Base-by-base conservation (phyloP, 2,797 vertebrate species). In the Xenopus petersii region DNA sequence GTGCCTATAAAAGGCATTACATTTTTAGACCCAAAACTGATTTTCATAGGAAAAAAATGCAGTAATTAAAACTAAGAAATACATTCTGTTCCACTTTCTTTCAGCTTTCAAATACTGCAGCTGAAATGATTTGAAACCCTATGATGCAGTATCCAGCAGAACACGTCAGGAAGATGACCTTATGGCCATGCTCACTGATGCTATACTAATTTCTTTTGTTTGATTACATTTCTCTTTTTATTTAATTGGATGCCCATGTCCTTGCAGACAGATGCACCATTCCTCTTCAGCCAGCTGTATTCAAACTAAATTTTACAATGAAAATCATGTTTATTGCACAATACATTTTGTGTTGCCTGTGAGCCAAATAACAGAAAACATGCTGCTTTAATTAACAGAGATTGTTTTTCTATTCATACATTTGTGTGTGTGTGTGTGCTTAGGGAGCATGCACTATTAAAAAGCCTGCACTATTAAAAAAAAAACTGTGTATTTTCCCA, bases 161-260 rank as follows among this genome's bases (percentile, higher is more conserved):
- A 72, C 17, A 47, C 48, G 33, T 72, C 69, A 67, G 58, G 48
- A 72, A 72, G 61, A 47, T 63, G 75, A 72, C 75, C 64, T 67
- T 71, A 64, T 67, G 70, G 58, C 67, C 36, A 21, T 67, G 64
- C 56, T 71, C 70, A 67, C 64, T 63, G 33, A 33, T 67, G 33
- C 64, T 72, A 62, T 77, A 68, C 59, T 62, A 67, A 62, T 67
- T 72, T 26, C 47, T 62, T 77, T 77, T 77, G 70, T 77, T 71
- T 72, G 70, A 67, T 67, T 72, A 67, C 64, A 77, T 77, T 72
- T 61, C 65, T 71, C 58, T 67, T 72, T 71, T 61, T 51, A 68
- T 72, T 72, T 77, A 72, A 72, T 77, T 77, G 70, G 75, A 77
- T 67, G 75, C 56, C 51, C 67, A 64, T 56, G 75, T 67, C 70